Conservation (phyloP, 2,797 vertebrate genomes). For the Cossypha dichroa region DNA sequence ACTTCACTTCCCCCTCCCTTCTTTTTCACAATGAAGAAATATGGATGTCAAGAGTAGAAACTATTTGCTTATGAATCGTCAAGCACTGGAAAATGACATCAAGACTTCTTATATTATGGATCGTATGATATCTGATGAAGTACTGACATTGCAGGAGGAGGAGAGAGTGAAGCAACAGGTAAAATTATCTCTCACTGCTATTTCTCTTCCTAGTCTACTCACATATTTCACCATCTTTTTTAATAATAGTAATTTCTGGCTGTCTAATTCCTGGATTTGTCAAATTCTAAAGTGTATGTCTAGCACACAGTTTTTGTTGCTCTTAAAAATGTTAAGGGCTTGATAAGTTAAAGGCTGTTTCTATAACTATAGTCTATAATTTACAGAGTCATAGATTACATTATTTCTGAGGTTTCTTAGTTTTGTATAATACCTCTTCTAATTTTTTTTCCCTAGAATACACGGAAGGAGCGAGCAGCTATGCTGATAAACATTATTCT, state of each 20-base stretch:
- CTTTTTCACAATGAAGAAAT: conserved; percentile 1
- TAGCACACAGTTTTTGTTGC: not conserved
- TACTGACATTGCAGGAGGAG: conserved; percentile 86
- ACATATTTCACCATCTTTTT: not conserved
- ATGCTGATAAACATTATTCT: conserved; percentile 87
- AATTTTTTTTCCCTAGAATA: conserved; percentile 75
- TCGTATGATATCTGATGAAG: conserved; percentile 88
- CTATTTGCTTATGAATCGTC: conserved; percentile 83
- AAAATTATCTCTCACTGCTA: not conserved
- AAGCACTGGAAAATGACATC: conserved; percentile 89
- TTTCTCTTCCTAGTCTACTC: not conserved
- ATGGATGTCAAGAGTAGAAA: conserved; percentile 89
- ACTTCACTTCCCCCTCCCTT: accelerated
- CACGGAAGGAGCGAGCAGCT: conserved; percentile 83
- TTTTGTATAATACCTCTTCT: not conserved
- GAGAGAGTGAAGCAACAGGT: conserved; percentile 86
- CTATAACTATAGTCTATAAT: not conserved
- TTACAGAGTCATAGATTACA: not conserved
- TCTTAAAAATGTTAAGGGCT: not conserved
- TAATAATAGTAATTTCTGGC: not conserved
- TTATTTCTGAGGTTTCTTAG: not conserved
- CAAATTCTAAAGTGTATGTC: not conserved
- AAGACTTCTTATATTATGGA: conserved; percentile 93
- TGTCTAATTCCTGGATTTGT: not conserved
- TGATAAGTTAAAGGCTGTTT: not conserved